A percentile compares a stretch with the other conserved stretches of the same genome.
phyloP scores from a whole-genome alignment of 2,888 invertebrate genomes.

The Plutella xylostella region DNA sequence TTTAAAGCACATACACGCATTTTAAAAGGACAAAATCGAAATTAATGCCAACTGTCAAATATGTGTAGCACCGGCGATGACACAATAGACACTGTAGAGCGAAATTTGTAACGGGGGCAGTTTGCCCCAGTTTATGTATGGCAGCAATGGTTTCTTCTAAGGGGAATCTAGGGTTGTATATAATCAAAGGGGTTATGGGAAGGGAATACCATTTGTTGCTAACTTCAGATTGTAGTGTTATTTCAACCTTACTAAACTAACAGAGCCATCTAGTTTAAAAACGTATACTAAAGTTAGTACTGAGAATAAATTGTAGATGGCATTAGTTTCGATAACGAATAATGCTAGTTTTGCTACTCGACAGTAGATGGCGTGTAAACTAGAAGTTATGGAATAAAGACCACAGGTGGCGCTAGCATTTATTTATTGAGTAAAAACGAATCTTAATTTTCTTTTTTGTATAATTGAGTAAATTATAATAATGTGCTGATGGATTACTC shows the following conservation, averaged over 20 bases:
- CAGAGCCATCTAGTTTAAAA: neutral
- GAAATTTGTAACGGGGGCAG: no score
- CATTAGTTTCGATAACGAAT: neutral
- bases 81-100: no score
- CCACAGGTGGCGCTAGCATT: no score
- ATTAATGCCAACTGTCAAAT: no score
- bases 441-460: neutral
- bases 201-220: neutral
- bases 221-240: neutral
- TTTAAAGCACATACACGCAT: no score
- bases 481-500: neutral
- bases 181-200: no score
- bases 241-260: neutral
- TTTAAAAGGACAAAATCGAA: no score
- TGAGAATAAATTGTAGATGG: neutral
- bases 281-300: neutral
- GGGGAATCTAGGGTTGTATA: no score
- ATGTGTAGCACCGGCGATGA: no score
- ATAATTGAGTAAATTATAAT: neutral
- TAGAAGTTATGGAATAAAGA: no score
- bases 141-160: no score
- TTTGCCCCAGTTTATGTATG: no score
- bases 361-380: slow-evolving; percentile 4
- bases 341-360: slow-evolving; percentile 5
- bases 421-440: neutral